These are phyloP conservation scores for Saxidomus purpurata DNA, from an alignment of 1,140 invertebrate species.

Conservation along the genomic window DNA sequence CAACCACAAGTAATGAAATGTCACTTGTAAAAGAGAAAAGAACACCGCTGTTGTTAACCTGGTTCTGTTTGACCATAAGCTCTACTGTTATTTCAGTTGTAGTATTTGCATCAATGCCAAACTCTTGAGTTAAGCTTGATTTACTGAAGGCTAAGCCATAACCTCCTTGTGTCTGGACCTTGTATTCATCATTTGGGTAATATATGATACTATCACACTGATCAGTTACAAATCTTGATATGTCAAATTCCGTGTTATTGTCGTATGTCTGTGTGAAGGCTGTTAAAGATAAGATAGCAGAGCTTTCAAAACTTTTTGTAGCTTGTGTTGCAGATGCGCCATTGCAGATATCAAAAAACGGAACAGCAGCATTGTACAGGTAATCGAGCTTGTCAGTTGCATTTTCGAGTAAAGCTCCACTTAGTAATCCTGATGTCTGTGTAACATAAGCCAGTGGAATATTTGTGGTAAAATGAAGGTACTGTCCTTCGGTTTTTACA, in stretches of 20 bases:
- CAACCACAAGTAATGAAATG: not conserved
- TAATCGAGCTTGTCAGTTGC: slow-evolving; percentile 50
- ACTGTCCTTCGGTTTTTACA: slow-evolving; percentile 57
- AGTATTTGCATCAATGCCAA: slow-evolving; percentile 37
- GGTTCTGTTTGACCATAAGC: slow-evolving; percentile 61
- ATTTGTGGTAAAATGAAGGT: slow-evolving; percentile 45
- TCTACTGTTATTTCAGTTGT: slow-evolving; percentile 68
- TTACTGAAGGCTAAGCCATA: slow-evolving; percentile 64
- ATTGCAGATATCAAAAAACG: slow-evolving; percentile 52
- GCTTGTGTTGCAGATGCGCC: not conserved
- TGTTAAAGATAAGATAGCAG: not conserved
- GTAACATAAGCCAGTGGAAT: slow-evolving; percentile 34
- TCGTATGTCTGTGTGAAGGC: slow-evolving; percentile 3
- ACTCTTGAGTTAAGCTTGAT: slow-evolving; percentile 61
- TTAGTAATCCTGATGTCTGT: slow-evolving; percentile 63
- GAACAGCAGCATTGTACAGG: slow-evolving; percentile 16
- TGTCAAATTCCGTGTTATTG: slow-evolving; percentile 34
- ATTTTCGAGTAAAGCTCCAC: slow-evolving; percentile 39
- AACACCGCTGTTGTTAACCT: slow-evolving; percentile 57
- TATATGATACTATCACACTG: slow-evolving; percentile 69
- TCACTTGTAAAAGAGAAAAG: slow-evolving; percentile 71
- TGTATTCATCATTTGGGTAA: slow-evolving; percentile 61
- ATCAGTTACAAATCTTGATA: slow-evolving; percentile 26
- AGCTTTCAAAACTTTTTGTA: not conserved
- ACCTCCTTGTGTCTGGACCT: slow-evolving; percentile 63